Percentiles rank a stretch among this genome's conserved stretches.
Conservation (phyloP, 2,797 vertebrate genomes). For the Yasuhikotakia modesta region DNA sequence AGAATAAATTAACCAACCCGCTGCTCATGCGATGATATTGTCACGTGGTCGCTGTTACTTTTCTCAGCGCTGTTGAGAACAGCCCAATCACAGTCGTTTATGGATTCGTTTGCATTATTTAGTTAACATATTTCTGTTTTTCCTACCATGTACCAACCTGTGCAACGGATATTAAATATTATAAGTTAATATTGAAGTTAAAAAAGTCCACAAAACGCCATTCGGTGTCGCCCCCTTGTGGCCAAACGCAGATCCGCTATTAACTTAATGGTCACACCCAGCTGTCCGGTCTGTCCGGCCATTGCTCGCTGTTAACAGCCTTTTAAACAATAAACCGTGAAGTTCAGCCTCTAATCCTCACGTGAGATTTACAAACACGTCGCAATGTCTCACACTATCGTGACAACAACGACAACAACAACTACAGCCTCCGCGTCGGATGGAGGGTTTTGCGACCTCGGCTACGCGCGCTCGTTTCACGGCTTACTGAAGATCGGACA, state of each 20-base stretch:
- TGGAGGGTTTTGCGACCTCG: conserved; percentile 61
- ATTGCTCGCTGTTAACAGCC: not conserved
- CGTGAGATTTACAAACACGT: not conserved
- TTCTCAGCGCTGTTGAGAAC: not conserved
- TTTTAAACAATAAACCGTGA: not conserved
- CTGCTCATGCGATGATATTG: accelerated
- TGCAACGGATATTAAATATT: no score
- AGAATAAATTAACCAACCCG: not conserved
- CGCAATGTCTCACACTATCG: conserved; percentile 72
- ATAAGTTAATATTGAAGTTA: no score
- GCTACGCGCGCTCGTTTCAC: conserved; percentile 79
- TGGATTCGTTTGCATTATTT: not conserved
- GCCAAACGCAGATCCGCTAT: not conserved
- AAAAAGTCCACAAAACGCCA: not conserved
- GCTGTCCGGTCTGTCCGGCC: not conserved
- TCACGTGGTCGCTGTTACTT: not conserved
- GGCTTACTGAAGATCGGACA: conserved; percentile 87
- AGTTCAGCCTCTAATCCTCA: not conserved
- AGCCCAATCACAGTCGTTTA: conserved; percentile 1
- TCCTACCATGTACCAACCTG: not conserved
- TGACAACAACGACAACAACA: conserved; percentile 61
- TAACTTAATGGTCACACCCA: conserved; percentile 24
- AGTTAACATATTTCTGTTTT: not conserved
- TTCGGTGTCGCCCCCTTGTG: conserved; percentile 17
- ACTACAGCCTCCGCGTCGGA: conserved; percentile 54